Base-by-base conservation (phyloP, 35 echinoderm and acorn worm species). In the Lytechinus variegatus region DNA sequence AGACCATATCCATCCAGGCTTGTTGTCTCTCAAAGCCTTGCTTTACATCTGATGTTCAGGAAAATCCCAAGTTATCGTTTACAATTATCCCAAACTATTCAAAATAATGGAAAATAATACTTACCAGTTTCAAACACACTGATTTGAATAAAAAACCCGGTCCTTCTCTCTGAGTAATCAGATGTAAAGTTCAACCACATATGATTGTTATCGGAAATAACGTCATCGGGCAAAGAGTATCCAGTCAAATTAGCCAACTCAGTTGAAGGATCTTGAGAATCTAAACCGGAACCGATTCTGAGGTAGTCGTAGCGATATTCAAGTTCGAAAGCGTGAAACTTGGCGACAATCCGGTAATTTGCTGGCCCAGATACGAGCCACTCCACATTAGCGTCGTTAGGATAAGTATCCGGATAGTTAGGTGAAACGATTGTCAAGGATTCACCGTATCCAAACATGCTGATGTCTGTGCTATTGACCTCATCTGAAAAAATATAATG, bases 281-380 rank as follows among this genome's bases (percentile, higher is more conserved):
- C n/a, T 44, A 93, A 27, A 28, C 92, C 92, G 9, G 28, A 33
- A 13, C 92, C 92, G 13, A 93, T 21, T 14, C 4, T 57, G 10
- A 93, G 92, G 92, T 14, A 93, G 53, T 93, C 92, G 57, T 93
- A 93, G 92, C n/a, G 54, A 6, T n/a, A 57, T 57, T 93, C 92
- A 54, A 93, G 92, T 6, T 93, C 92, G 28, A 93, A 93, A 52
- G 92, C 52, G 9, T 55, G 4, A 54, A 93, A 93, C 0, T 3
- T 54, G 10, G 88, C 88, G 8, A 52, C n/a, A 14, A 54, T 90
- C 1, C 27, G 88, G 16, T 44, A 90, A 1, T 54, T 27, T 21
- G 29, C 29, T 44, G 88, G 88, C 24, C 88, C 88, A 12, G 88
- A 90, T 4, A 90, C 88, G 10, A 90, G 29, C 88, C 88, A 90